A percentile compares a stretch with the other conserved stretches of the same genome.
phyloP scores from a whole-genome alignment of 2,888 invertebrate species.

The Ennomos fuscantarius region DNA sequence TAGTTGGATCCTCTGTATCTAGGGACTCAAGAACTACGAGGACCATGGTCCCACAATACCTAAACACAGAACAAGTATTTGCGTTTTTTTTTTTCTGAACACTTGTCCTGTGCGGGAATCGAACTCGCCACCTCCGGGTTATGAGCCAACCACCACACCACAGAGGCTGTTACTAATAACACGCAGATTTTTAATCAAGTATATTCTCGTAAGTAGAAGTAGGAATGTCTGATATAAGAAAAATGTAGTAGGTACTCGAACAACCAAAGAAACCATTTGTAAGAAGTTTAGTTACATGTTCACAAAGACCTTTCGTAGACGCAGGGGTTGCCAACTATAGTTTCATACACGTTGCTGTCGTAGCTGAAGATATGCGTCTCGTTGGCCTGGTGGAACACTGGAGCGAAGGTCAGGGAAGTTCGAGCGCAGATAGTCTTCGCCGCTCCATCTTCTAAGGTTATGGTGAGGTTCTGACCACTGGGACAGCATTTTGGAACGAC shows the following conservation, averaged over 20 bases:
- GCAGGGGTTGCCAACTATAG: conserved; percentile 85
- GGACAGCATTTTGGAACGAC: conserved; percentile 83
- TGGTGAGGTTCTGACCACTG: conserved; percentile 75
- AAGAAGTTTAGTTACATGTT: conserved; percentile 40
- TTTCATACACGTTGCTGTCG: conserved; percentile 78
- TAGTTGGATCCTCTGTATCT: too few species aligned
- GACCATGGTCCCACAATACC: too few species aligned
- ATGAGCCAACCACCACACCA: too few species aligned
- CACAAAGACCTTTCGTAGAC: conserved; percentile 76
- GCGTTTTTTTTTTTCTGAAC: too few species aligned
- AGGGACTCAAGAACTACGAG: too few species aligned
- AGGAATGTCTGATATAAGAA: too few species aligned
- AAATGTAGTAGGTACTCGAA: background rate
- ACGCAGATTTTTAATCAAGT: too few species aligned
- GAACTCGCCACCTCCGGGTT: too few species aligned
- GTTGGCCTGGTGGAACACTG: conserved; percentile 81
- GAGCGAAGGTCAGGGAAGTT: conserved; percentile 75
- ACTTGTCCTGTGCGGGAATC: too few species aligned
- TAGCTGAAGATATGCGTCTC: conserved; percentile 76
- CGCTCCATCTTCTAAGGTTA: conserved; percentile 58
- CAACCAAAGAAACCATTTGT: conserved; percentile 24
- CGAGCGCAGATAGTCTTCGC: conserved; percentile 63
- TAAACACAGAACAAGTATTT: too few species aligned
- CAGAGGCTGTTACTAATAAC: too few species aligned
- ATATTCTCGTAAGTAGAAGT: too few species aligned